Base-by-base conservation (phyloP, 2,113 vertebrate species). In the Cephalopholis sonnerati region DNA sequence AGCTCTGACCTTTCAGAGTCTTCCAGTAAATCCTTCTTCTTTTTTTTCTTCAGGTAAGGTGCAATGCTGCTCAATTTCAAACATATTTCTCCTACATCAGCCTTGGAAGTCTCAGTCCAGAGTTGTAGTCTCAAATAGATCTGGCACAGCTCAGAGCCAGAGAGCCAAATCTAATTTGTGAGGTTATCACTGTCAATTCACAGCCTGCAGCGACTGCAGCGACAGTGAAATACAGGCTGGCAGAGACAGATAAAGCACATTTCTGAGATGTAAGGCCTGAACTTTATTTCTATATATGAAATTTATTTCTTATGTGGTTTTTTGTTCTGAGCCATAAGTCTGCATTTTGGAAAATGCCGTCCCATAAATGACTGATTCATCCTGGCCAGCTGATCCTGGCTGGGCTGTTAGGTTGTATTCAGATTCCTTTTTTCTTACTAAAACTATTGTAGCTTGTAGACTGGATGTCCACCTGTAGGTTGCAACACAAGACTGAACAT, bases 91-190 rank as follows among this genome's bases (percentile, higher is more conserved):
- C 57, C 62, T 55, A 53, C 67, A 67, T 81, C 80, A 72, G 83
- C 67, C 79, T 82, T 11, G 79, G 61, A 82, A 70, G 82, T 86
- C 90, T 82, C 67, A 75, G 51, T 84, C 63, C 76, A 77, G 46
- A 82, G 79, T 85, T 53, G 81, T 73, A 29, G 89, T 79, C 89
- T 90, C 89, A 86, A 77, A 90, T 88, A 87, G 90, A 90, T 91
- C 82, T 87, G 84, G 84, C 82, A 89, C 68, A 83, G 85, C 87
- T 87, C 79, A 88, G 83, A 84, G 89, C 90, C 82, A 79, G 39
- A 79, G 87, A 88, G 83, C 78, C 89, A 92, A 89, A 91, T 90
- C 84, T 91, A 82, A 93, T 91, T 94, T 93, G 88, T 90, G 81
- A 87, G 86, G 88, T 92, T 91, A 94, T 93, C 89, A 59, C 84